Conservation (phyloP, 2,113 vertebrate genomes). For the human (Homo sapiens) region GRCh38 chr14:78707001-78707500, state of each 20-base stretch:
- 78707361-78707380: neutral
- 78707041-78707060: neutral
- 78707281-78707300: neutral
- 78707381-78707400: neutral
- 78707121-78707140: neutral
- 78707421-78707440: neutral
- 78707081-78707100: neutral
- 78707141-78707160: slow-evolving; percentile 7
- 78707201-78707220: neutral
- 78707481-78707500: neutral
- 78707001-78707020: neutral
- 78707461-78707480: neutral
- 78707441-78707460: neutral
- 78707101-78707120: neutral
- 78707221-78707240: neutral
- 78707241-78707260: neutral
- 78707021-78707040: neutral
- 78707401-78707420: neutral
- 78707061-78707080: neutral
- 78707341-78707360: neutral
- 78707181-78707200: neutral
- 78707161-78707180: neutral
- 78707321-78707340: neutral
- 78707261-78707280: neutral
- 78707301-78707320: neutral